Evolutionary conservation across 2,797 vertebrate genomes (phyloP).

Genomic region (Cheirogaleus major): DNA sequence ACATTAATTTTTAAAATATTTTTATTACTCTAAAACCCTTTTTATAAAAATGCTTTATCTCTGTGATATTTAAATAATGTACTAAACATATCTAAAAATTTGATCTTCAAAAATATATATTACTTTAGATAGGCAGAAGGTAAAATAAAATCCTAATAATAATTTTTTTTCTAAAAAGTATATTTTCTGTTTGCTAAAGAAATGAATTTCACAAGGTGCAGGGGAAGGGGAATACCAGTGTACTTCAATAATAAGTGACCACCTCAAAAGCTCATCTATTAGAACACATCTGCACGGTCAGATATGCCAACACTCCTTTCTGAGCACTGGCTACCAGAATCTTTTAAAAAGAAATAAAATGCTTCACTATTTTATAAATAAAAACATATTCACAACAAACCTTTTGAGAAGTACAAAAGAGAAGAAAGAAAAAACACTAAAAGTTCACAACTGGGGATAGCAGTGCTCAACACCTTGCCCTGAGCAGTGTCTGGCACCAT

Average conservation of each 20-base stretch:
- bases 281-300: not conserved
- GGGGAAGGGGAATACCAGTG: not conserved
- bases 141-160: conserved; percentile 11
- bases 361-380: not conserved
- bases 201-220: not conserved
- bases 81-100: not conserved
- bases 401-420: not conserved
- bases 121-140: not conserved
- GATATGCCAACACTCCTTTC: not conserved
- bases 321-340: not conserved
- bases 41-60: not conserved
- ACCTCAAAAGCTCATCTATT: not conserved
- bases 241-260: not conserved
- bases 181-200: not conserved
- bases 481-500: not conserved
- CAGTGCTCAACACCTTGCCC: not conserved
- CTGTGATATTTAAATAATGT: conserved; percentile 1
- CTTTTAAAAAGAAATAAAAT: not conserved
- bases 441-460: not conserved
- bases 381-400: not conserved
- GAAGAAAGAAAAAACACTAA: not conserved
- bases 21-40: not conserved
- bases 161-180: not conserved
- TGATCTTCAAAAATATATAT: not conserved
- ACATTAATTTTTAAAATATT: not conserved